Percentiles rank a stretch among this genome's conserved stretches.
Conservation (phyloP, 2,113 vertebrate species). For the Podarcis cretensis region DNA sequence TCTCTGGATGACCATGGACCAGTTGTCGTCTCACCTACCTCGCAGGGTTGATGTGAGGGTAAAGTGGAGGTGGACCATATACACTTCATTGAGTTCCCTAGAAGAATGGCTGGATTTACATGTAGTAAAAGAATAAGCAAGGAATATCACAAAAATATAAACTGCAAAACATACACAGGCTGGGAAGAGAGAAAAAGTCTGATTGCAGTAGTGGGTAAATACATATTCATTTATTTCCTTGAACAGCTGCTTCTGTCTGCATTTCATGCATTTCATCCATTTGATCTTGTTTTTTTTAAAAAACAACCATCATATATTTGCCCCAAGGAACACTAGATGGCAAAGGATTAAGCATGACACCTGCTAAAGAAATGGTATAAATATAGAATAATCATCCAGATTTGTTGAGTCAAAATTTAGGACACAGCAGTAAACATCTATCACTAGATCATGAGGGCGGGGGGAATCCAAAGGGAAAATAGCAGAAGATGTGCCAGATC, state of each 20-base stretch:
- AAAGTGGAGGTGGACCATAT: no score
- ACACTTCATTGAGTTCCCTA: no score
- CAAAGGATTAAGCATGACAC: constrained; percentile 3
- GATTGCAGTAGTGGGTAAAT: background rate
- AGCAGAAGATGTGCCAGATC: background rate
- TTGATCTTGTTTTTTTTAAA: constrained; percentile 4
- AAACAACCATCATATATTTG: constrained; percentile 10
- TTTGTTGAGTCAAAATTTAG: constrained; percentile 34
- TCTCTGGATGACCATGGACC: no score
- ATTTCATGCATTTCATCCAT: constrained; percentile 52
- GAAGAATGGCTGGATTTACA: no score
- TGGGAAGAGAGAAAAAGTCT: constrained; percentile 8
- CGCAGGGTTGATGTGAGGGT: no score
- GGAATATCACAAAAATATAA: background rate
- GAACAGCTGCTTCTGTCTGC: constrained; percentile 22
- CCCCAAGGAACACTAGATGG: background rate
- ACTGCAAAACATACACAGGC: background rate
- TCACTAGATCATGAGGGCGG: background rate
- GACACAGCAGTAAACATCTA: constrained; percentile 28
- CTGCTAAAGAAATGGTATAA: constrained; percentile 51
- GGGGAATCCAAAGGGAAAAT: constrained; percentile 16
- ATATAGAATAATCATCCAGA: constrained; percentile 29
- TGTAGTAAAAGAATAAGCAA: no score
- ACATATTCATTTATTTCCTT: constrained; percentile 50
- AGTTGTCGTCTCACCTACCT: no score